Evolutionary conservation across 2,113 vertebrate genomes (phyloP).

Genomic region (Hydrochoerus hydrochaeris): DNA sequence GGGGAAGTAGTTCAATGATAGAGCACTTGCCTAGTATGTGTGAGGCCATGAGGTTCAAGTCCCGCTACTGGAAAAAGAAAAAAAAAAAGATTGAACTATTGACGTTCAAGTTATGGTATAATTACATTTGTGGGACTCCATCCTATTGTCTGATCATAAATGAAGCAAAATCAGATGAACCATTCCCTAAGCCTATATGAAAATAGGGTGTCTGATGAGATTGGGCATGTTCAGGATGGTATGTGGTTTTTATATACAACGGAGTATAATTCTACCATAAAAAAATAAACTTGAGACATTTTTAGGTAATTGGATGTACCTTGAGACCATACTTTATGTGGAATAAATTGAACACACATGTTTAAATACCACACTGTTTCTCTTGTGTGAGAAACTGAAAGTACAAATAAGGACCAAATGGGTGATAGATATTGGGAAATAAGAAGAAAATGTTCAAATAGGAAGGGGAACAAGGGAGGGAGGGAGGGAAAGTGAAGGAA

Average conservation of each 20-base stretch:
- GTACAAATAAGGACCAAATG: neutral
- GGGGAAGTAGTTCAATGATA: neutral
- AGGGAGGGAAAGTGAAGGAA: neutral
- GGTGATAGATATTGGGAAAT: neutral
- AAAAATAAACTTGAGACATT: neutral
- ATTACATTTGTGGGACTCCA: neutral
- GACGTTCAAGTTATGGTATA: neutral
- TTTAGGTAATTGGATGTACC: neutral
- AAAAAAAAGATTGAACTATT: neutral
- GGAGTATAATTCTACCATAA: neutral
- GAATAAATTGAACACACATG: neutral
- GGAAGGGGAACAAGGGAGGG: neutral
- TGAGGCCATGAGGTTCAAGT: neutral
- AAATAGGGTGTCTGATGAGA: neutral
- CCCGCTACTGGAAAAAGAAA: neutral
- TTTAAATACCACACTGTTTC: neutral
- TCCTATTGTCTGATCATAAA: neutral
- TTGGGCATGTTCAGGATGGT: neutral
- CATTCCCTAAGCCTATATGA: neutral
- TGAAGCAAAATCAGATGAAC: conserved; percentile 1
- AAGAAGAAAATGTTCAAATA: neutral
- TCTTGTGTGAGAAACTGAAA: neutral
- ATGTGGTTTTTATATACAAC: neutral
- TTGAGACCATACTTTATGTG: neutral
- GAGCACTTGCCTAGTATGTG: neutral